Conservation (phyloP, 2,113 vertebrate genomes). For the Mixornis gularis region DNA sequence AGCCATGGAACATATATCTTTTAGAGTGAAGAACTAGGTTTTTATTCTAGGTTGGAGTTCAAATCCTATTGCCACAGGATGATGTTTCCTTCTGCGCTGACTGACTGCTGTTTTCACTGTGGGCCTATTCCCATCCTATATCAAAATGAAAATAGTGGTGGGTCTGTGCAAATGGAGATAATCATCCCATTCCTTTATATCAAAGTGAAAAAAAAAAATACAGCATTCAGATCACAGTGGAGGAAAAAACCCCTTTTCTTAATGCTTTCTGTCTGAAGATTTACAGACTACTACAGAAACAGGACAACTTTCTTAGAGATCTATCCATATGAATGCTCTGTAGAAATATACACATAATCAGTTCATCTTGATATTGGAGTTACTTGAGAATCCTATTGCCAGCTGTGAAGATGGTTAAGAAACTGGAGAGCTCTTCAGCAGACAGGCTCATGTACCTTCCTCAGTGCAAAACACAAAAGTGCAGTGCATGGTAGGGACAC, state of each 20-base stretch:
- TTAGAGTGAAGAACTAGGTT: not conserved
- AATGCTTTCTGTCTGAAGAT: not conserved
- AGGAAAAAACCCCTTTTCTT: not conserved
- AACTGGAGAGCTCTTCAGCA: not conserved
- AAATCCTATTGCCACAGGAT: not conserved
- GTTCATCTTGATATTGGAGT: not conserved
- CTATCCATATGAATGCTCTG: not conserved
- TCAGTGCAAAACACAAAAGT: not conserved
- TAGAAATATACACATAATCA: not conserved
- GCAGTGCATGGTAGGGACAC: accelerated
- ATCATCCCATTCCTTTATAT: not conserved
- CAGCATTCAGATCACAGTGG: not conserved
- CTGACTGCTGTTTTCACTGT: not conserved
- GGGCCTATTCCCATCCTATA: not conserved
- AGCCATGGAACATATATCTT: not conserved
- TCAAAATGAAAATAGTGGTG: not conserved
- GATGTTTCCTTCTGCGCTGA: not conserved
- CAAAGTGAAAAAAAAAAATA: not conserved
- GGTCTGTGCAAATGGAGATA: not conserved
- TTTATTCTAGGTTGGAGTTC: not conserved
- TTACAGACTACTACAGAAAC: not conserved
- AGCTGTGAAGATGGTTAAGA: not conserved
- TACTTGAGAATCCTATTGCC: not conserved
- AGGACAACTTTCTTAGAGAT: not conserved
- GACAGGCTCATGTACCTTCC: not conserved